Conservation (phyloP, 2,888 invertebrate species). For the Drosophila antonietae region DNA sequence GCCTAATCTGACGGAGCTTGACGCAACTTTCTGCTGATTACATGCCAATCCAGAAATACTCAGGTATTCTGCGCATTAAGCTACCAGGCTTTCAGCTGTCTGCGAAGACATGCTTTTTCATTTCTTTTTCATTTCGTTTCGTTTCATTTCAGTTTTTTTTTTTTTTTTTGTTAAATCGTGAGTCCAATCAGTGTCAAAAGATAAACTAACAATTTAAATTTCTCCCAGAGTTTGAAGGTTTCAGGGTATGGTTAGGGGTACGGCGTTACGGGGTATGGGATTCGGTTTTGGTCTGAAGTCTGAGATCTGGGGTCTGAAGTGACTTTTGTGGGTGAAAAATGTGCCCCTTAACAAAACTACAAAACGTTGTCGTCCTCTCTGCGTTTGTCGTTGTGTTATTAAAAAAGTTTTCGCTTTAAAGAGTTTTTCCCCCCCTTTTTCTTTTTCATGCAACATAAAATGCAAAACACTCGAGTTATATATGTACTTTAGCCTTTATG, state of each 20-base stretch:
- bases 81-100: slow-evolving; percentile 22
- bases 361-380: slow-evolving; percentile 27
- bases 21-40: slow-evolving; percentile 38
- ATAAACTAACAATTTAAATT: slow-evolving; percentile 74
- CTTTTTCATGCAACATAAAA: slow-evolving; percentile 69
- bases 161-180: slow-evolving; percentile 30
- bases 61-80: slow-evolving; percentile 37
- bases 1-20: slow-evolving; percentile 9
- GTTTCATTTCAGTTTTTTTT: neutral
- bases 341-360: slow-evolving; percentile 20
- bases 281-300: neutral
- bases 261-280: neutral
- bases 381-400: slow-evolving; percentile 62
- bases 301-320: slow-evolving; percentile 14
- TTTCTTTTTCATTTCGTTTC: neutral
- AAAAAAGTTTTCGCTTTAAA: slow-evolving; percentile 75
- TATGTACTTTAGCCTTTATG: slow-evolving; percentile 71
- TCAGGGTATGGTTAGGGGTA: neutral
- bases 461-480: slow-evolving; percentile 72
- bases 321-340: slow-evolving; percentile 22
- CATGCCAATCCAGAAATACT: slow-evolving; percentile 33
- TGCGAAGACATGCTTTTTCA: slow-evolving; percentile 15
- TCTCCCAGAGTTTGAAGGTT: slow-evolving; percentile 35
- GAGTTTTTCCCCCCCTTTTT: slow-evolving; percentile 46
- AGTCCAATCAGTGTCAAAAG: slow-evolving; percentile 63